Base-by-base conservation (phyloP, 2,113 vertebrate species). In the Callocephalon fimbriatum region DNA sequence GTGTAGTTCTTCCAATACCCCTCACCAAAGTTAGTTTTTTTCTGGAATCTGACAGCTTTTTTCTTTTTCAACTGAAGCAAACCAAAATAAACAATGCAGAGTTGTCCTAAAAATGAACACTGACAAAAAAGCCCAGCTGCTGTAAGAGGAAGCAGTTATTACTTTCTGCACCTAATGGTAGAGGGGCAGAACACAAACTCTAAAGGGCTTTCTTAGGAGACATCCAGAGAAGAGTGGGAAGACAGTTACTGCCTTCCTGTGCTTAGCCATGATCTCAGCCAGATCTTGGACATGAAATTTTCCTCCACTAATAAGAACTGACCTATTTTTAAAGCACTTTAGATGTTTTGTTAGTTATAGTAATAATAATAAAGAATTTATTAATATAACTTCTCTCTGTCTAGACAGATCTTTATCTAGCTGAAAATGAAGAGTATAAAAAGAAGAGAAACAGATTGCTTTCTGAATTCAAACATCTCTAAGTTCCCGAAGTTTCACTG, bases 391-490 rank as follows among this genome's bases (percentile, higher is more conserved):
- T 92, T 93, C 53, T 40, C 23, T 78, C 65, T 93, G 85, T 88
- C 87, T 97, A 92, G 85, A 90, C 81, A 95, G 81, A 94, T 95
- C 81, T 91, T 35, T 87, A 82, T 95, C 90, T 85, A 93, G 56
- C 22, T 61, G 78, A 74, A 94, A 90, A 94, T 27, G 4, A 83
- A 75, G 58, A 85, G 44, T 90, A 89, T n/a, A 92, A 82, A 92
- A 82, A 67, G 51, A 89, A 62, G 29, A 82, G 51, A 88, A 97
- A 94, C 48, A 91, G 80, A 56, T 82, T 94, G 54, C 19, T 90
- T 95, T 88, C 47, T 94, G 62, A 82, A 79, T 65, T 83, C 53
- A 88, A 62, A 48, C 53, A 66, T 79, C 32, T 56, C 27, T 76
- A 75, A 56, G 29, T 86, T 90, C 74, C 51, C 70, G 63, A 80